Conservation (phyloP, 1,140 invertebrate species). For the Hesperophylax magnus region DNA sequence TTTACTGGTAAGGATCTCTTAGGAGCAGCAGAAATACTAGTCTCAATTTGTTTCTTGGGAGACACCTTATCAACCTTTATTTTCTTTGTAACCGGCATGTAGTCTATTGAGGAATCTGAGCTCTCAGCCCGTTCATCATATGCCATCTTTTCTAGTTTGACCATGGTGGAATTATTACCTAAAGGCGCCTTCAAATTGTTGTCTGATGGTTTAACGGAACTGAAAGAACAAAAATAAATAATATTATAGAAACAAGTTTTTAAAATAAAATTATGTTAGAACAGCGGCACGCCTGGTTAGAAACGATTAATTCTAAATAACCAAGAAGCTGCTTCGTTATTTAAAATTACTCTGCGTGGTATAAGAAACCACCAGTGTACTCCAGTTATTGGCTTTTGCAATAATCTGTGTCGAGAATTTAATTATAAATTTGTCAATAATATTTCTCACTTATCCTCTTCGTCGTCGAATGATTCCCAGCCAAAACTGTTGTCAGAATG, state of each 20-base stretch:
- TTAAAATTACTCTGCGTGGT: too few relatives aligned
- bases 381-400: too few relatives aligned
- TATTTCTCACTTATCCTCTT: slow-evolving; percentile 31
- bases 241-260: too few relatives aligned
- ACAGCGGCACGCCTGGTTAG: too few relatives aligned
- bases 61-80: not conserved
- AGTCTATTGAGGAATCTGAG: not conserved
- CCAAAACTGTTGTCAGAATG: slow-evolving; percentile 38
- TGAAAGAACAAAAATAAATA: too few relatives aligned
- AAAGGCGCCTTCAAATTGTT: too few relatives aligned
- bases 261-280: too few relatives aligned
- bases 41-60: not conserved
- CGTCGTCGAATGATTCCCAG: slow-evolving; percentile 43
- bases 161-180: not conserved
- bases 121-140: not conserved
- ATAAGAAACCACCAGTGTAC: too few relatives aligned
- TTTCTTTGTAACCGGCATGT: not conserved
- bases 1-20: not conserved
- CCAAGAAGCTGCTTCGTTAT: too few relatives aligned
- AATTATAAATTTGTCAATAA: not conserved
- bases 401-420: too few relatives aligned
- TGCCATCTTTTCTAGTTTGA: not conserved
- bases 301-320: too few relatives aligned
- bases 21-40: not conserved
- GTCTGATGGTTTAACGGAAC: too few relatives aligned